Conservation (phyloP, 2,113 vertebrate species). For the Vicugna pacos region DNA sequence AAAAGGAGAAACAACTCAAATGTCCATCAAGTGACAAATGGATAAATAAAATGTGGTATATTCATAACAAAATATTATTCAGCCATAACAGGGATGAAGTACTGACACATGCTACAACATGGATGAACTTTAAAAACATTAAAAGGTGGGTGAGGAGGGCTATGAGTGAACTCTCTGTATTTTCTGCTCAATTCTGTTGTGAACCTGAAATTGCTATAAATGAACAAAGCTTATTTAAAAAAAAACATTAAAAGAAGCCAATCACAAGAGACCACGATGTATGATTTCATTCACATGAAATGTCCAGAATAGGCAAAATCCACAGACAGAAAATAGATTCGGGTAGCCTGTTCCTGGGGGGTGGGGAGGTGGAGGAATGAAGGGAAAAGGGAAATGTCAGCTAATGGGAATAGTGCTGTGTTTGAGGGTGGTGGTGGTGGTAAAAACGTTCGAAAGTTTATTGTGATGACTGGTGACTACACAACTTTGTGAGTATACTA, state of each 20-base stretch:
- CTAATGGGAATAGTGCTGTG: neutral
- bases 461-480: neutral
- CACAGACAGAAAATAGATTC: neutral
- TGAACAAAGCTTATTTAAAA: too few species aligned
- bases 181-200: too few species aligned
- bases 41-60: neutral
- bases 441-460: slow-evolving; percentile 1
- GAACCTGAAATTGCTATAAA: too few species aligned
- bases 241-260: neutral
- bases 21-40: neutral
- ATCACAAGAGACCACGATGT: neutral
- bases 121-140: slow-evolving; percentile 29
- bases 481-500: neutral
- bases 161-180: too few species aligned
- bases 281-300: slow-evolving; percentile 13
- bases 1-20: slow-evolving; percentile 40
- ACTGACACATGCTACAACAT: neutral
- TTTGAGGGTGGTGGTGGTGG: neutral
- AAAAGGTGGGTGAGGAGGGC: neutral
- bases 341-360: neutral
- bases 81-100: slow-evolving; percentile 20
- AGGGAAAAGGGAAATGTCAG: neutral
- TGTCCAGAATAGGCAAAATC: neutral
- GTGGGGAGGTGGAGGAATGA: neutral
- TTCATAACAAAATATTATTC: slow-evolving; percentile 32